phyloP scores from a whole-genome alignment of 2,113 vertebrate genomes.

The Colius striatus region DNA sequence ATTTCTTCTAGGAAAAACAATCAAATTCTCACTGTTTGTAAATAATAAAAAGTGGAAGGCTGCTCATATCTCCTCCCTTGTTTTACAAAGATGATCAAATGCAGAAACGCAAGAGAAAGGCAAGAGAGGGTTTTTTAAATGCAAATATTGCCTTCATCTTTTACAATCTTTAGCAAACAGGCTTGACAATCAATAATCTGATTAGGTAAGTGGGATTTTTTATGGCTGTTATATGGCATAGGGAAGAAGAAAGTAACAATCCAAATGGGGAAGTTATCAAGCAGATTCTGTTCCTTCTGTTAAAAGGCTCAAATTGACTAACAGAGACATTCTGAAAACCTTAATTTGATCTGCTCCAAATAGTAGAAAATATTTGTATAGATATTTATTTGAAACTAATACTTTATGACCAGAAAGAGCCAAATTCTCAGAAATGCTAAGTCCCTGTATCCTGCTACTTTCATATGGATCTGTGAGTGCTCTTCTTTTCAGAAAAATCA shows the following conservation, averaged over 20 bases:
- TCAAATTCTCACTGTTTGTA: not conserved
- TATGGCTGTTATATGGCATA: not conserved
- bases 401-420: not conserved
- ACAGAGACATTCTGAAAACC: not conserved
- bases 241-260: not conserved
- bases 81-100: not conserved
- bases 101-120: not conserved
- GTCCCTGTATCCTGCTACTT: not conserved
- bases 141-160: not conserved
- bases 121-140: not conserved
- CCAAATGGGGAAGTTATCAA: not conserved
- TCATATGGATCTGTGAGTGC: not conserved
- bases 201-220: slow-evolving; percentile 30
- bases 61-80: not conserved
- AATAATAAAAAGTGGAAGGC: not conserved
- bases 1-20: not conserved
- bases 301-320: not conserved
- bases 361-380: not conserved
- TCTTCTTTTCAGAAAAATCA: slow-evolving; percentile 13
- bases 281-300: not conserved
- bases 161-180: slow-evolving; percentile 27
- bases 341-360: not conserved
- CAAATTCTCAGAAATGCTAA: not conserved
- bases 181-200: slow-evolving; percentile 19
- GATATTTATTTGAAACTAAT: not conserved